These are phyloP conservation scores for Machimus rusticus DNA, from an alignment of 2,888 invertebrate species.

Conservation along the genomic window DNA sequence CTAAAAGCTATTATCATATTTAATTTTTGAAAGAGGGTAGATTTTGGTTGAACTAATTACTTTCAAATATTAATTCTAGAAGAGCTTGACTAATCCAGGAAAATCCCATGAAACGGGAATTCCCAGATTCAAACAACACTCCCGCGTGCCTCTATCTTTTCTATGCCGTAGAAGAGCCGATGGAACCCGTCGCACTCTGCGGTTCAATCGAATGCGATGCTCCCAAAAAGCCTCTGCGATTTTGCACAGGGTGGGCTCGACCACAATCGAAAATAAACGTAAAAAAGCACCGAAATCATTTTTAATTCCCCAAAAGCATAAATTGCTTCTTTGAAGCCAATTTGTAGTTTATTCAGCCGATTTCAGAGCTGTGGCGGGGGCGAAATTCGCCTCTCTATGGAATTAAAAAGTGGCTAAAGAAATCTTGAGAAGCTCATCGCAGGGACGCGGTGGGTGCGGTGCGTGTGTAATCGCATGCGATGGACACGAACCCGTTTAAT, in stretches of 20 bases:
- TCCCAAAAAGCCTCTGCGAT: background rate
- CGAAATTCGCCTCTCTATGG: background rate
- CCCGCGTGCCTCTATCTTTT: background rate
- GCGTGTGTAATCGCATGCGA: background rate
- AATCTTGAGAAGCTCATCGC: background rate
- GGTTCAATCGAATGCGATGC: background rate
- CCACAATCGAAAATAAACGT: background rate
- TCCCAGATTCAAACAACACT: background rate
- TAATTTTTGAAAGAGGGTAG: background rate
- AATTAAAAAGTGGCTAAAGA: background rate
- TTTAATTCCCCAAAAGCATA: background rate
- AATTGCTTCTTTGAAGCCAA: background rate
- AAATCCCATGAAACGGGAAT: background rate
- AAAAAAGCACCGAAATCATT: background rate
- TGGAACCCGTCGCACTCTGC: background rate
- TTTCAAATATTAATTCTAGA: background rate
- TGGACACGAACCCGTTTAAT: background rate
- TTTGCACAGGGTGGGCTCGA: background rate
- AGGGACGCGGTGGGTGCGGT: background rate
- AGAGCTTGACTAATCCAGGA: background rate
- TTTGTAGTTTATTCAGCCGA: background rate
- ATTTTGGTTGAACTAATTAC: background rate
- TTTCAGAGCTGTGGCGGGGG: background rate
- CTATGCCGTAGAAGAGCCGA: background rate
- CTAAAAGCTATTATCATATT: too few relatives aligned